These are phyloP conservation scores for Eupelmus urozonus DNA, from an alignment of 2,888 invertebrate genomes.

Conservation along the genomic window DNA sequence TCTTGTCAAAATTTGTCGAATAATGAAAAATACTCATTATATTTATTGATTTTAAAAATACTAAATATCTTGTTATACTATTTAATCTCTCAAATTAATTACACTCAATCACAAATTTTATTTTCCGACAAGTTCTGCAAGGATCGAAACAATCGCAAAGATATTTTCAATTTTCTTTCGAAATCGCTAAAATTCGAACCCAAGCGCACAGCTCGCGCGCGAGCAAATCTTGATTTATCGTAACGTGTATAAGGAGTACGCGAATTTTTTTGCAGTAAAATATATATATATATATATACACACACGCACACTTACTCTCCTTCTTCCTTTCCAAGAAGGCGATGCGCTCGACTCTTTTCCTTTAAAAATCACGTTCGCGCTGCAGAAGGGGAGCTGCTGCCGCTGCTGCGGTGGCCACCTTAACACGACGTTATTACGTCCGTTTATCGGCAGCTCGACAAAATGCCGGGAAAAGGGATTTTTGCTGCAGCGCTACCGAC, in stretches of 20 bases:
- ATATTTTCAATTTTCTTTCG: conserved; percentile 25
- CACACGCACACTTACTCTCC: too few species aligned
- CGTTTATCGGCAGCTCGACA: conserved; percentile 57
- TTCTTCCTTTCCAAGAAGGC: neutral
- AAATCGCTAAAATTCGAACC: conserved; percentile 23
- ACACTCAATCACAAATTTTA: too few species aligned
- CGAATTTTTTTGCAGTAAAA: conserved; percentile 35
- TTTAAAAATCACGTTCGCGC: conserved; percentile 49
- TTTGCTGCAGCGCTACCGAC: neutral
- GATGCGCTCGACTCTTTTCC: conserved; percentile 27
- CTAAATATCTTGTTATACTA: too few species aligned
- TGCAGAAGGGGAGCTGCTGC: neutral
- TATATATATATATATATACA: conserved; percentile 18
- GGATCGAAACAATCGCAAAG: neutral
- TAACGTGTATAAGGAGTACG: conserved; percentile 16
- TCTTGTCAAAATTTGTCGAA: too few species aligned
- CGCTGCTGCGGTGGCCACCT: conserved; percentile 41
- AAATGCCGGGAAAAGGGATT: conserved; percentile 51
- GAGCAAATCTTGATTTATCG: conserved; percentile 49
- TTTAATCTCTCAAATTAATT: too few species aligned
- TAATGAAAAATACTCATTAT: too few species aligned
- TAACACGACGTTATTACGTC: conserved; percentile 61
- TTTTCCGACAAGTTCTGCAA: too few species aligned
- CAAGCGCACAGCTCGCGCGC: neutral
- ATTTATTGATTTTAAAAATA: too few species aligned